Percentiles rank a stretch among this genome's conserved stretches.
These are phyloP conservation scores for Nemapogon koenigi DNA, from an alignment of 2,888 invertebrate genomes.

Conservation along the genomic window DNA sequence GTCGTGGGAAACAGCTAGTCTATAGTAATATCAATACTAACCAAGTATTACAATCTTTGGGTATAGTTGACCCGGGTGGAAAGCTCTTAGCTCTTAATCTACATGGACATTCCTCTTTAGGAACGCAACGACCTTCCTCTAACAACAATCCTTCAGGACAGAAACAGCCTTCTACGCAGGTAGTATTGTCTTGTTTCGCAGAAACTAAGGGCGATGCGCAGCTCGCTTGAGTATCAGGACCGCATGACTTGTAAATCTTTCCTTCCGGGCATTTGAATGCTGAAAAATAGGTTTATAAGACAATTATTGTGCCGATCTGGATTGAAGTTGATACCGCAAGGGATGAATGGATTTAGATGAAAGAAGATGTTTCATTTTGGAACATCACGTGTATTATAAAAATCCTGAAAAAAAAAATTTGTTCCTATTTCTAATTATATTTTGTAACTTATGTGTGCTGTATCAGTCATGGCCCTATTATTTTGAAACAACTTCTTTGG, in stretches of 20 bases:
- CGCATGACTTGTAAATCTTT: conserved; percentile 80
- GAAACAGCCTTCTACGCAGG: conserved; percentile 88
- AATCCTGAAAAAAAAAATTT: no score
- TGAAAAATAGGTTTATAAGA: conserved; percentile 33
- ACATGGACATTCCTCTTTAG: conserved; percentile 79
- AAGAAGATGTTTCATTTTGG: no score
- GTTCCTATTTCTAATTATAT: no score
- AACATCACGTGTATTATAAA: no score
- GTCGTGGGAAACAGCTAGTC: no score
- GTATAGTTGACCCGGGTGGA: conserved; percentile 71
- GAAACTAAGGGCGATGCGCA: conserved; percentile 66
- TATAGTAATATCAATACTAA: no score
- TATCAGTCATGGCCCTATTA: no score
- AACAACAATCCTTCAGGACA: conserved; percentile 81
- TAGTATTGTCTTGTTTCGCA: conserved; percentile 31
- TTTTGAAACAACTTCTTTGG: no score
- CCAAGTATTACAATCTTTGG: conserved; percentile 88
- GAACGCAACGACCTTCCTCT: conserved; percentile 78
- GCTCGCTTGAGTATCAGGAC: conserved; percentile 72
- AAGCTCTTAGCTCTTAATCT: conserved; percentile 75
- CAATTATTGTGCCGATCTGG: no score
- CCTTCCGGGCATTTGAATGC: conserved; percentile 80
- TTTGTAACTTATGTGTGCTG: no score
- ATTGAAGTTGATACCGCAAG: no score
- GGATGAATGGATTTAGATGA: no score